Evolutionary conservation across 1,140 invertebrate species (phyloP).

Genomic region (Drosophila willistoni): DNA sequence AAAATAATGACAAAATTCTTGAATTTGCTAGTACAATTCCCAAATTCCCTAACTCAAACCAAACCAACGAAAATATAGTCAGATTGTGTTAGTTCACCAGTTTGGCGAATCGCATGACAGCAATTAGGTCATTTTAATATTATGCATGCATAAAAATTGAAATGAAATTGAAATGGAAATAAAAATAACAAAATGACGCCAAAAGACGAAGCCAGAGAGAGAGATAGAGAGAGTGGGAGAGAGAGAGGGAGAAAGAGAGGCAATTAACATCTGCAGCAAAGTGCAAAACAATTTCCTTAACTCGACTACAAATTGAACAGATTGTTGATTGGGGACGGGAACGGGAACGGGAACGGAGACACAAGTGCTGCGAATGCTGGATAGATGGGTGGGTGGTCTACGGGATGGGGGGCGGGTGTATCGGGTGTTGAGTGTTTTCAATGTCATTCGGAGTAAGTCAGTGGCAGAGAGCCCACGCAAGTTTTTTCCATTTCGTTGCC

Average conservation of each 20-base stretch:
- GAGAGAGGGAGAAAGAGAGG: not conserved
- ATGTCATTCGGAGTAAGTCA: conserved; percentile 45
- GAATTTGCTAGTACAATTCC: conserved; percentile 35
- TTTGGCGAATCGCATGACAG: conserved; percentile 42
- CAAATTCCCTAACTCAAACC: not conserved
- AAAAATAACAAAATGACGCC: conserved; percentile 54
- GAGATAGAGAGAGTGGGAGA: too few relatives aligned
- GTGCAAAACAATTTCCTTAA: conserved; percentile 57
- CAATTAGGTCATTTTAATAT: conserved; percentile 78
- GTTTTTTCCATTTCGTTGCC: not conserved
- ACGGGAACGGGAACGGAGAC: not conserved
- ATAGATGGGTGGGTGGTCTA: not conserved
- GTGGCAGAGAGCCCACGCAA: conserved; percentile 14
- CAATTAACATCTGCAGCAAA: conserved; percentile 64
- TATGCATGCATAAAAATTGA: conserved; percentile 64
- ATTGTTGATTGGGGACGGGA: conserved; percentile 22
- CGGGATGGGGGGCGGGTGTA: not conserved
- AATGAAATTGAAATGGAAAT: conserved; percentile 59
- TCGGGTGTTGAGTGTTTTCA: conserved; percentile 24
- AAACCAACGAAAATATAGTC: not conserved
- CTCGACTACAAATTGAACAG: conserved; percentile 49
- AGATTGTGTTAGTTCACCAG: not conserved
- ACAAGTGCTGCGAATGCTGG: not conserved
- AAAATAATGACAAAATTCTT: conserved; percentile 64
- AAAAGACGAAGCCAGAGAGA: conserved; percentile 24